phyloP scores from a whole-genome alignment of 2,113 vertebrate species.

The Cricetomys ansorgei region DNA sequence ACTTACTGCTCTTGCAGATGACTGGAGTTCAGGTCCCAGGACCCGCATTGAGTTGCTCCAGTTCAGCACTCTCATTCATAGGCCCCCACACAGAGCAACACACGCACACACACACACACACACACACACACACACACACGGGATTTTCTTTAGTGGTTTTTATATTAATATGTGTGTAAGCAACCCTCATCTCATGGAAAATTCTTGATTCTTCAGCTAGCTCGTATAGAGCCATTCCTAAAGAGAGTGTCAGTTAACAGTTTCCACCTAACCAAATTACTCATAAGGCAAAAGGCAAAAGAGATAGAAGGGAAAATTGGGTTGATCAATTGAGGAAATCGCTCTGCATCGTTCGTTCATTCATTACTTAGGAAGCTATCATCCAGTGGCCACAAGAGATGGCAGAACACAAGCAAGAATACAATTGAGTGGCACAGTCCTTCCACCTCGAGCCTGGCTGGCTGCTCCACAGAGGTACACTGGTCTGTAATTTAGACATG shows the following conservation, averaged over 20 bases:
- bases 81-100: background rate
- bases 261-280: constrained; percentile 30
- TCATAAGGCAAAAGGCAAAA: background rate
- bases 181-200: background rate
- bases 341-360: background rate
- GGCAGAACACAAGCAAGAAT: background rate
- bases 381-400: background rate
- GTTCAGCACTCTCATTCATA: background rate
- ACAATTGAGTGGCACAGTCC: background rate
- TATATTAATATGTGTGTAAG: background rate
- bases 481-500: constrained; percentile 10
- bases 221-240: background rate
- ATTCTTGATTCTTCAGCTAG: background rate
- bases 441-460: background rate
- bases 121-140: background rate
- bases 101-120: background rate
- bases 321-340: background rate
- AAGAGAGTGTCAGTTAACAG: background rate
- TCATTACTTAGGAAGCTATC: background rate
- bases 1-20: background rate
- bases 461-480: background rate
- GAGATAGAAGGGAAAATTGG: background rate
- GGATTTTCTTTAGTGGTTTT: background rate
- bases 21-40: background rate
- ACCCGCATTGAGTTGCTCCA: background rate